A percentile compares a stretch with the other conserved stretches of the same genome.
These are phyloP conservation scores for Hydroisotoma schaefferi DNA, from an alignment of 2,888 invertebrate species.

Conservation along the genomic window DNA sequence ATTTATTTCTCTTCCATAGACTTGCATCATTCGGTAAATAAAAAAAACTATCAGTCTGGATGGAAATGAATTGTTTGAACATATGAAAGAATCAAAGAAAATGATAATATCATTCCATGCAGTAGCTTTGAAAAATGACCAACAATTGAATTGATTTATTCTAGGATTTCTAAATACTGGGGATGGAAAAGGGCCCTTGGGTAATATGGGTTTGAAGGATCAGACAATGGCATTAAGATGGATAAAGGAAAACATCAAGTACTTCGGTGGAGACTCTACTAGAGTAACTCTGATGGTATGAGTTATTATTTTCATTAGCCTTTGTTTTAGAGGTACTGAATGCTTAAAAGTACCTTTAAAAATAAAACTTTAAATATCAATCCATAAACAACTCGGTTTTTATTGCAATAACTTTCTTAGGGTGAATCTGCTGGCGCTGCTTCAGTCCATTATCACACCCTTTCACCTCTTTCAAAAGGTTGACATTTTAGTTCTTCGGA, in stretches of 20 bases:
- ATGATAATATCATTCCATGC: neutral
- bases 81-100: too few species aligned
- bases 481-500: neutral
- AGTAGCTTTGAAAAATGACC: neutral
- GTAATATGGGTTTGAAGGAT: slow-evolving; percentile 36
- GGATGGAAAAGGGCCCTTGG: slow-evolving; percentile 22
- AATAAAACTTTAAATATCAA: too few species aligned
- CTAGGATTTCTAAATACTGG: slow-evolving; percentile 37
- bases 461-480: slow-evolving; percentile 37
- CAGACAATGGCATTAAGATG: slow-evolving; percentile 29
- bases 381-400: neutral
- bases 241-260: slow-evolving; percentile 28
- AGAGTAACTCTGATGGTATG: slow-evolving; percentile 26
- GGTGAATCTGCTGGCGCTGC: slow-evolving; percentile 31
- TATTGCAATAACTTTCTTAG: neutral
- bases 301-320: too few species aligned
- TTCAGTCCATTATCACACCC: slow-evolving; percentile 28
- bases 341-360: too few species aligned
- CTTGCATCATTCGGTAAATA: slow-evolving; percentile 28
- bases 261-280: slow-evolving; percentile 23
- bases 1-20: slow-evolving; percentile 1
- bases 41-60: too few species aligned
- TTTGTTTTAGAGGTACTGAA: neutral
- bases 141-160: neutral
- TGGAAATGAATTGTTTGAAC: too few species aligned